A percentile compares a stretch with the other conserved stretches of the same genome.
Conservation (phyloP, 2,888 invertebrate genomes). For the Halocaridina rubra region DNA sequence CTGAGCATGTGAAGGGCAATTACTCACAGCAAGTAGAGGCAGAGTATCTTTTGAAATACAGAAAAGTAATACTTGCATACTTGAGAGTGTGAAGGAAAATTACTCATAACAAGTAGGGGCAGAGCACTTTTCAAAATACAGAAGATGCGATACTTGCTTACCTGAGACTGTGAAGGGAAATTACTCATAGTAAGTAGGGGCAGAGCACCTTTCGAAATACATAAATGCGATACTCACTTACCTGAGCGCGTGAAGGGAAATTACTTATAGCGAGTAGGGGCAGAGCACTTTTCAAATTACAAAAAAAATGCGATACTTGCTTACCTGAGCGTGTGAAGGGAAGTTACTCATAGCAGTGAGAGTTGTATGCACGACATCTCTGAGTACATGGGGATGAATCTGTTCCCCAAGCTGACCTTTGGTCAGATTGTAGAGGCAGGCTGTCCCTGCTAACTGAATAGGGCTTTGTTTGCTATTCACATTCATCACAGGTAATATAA, state of each 20-base stretch:
- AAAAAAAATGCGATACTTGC: too few species aligned
- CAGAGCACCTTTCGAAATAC: too few species aligned
- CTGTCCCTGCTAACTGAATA: slow-evolving; percentile 81
- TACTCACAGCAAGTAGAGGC: slow-evolving; percentile 78
- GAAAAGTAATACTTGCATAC: too few species aligned
- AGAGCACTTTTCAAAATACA: too few species aligned
- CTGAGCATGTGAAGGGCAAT: slow-evolving; percentile 76
- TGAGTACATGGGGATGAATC: slow-evolving; percentile 76
- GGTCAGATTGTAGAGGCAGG: slow-evolving; percentile 80
- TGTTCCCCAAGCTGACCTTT: slow-evolving; percentile 75
- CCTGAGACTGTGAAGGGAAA: slow-evolving; percentile 76
- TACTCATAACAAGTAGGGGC: slow-evolving; percentile 78
- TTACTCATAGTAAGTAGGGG: slow-evolving; percentile 78
- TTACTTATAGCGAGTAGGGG: slow-evolving; percentile 78
- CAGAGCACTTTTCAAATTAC: too few species aligned
- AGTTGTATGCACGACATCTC: slow-evolving; percentile 73
- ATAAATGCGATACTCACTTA: too few species aligned
- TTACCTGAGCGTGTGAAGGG: slow-evolving; percentile 75
- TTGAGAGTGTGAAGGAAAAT: slow-evolving; percentile 76
- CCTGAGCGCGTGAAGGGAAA: slow-evolving; percentile 76
- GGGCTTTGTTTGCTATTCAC: slow-evolving; percentile 65
- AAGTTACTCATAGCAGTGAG: slow-evolving; percentile 78
- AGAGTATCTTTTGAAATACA: too few species aligned
- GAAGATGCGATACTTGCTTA: too few species aligned
- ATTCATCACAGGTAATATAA: slow-evolving; percentile 50